A percentile compares a stretch with the other conserved stretches of the same genome.
These are phyloP conservation scores for Mythimna albipuncta DNA, from an alignment of 2,888 invertebrate genomes.

Conservation along the genomic window DNA sequence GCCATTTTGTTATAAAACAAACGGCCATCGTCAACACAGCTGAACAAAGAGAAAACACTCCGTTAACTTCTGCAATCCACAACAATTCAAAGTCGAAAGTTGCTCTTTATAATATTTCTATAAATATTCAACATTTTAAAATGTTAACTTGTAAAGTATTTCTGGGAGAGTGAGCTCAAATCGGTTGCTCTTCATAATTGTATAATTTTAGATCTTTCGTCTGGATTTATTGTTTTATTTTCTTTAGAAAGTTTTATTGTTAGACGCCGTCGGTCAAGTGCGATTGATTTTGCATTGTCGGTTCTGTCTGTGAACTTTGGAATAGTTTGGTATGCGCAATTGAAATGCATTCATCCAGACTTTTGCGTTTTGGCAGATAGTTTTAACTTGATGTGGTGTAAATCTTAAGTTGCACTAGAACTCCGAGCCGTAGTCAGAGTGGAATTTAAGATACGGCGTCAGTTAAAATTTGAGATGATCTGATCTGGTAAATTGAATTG, in stretches of 20 bases:
- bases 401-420: not conserved
- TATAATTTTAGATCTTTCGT: constrained; percentile 55
- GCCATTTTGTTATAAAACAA: not conserved
- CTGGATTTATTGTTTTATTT: constrained; percentile 44
- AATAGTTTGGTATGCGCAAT: not conserved
- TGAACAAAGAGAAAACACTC: constrained; percentile 22
- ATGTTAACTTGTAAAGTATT: constrained; percentile 44
- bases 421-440: no score
- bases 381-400: not conserved
- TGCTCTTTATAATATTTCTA: constrained; percentile 44
- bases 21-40: constrained; percentile 1
- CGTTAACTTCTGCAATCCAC: constrained; percentile 21
- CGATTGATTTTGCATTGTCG: constrained; percentile 21
- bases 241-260: constrained; percentile 33
- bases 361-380: not conserved
- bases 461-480: no score
- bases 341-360: constrained; percentile 1
- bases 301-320: constrained; percentile 21
- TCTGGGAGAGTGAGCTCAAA: constrained; percentile 35
- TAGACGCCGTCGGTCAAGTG: constrained; percentile 31
- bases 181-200: constrained; percentile 42
- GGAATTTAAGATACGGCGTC: no score
- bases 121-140: constrained; percentile 54
- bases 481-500: no score
- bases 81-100: constrained; percentile 33